Percentiles rank a stretch among this genome's conserved stretches.
Evolutionary conservation across 2,797 vertebrate genomes (phyloP).

Genomic region (Gallinago stenura): DNA sequence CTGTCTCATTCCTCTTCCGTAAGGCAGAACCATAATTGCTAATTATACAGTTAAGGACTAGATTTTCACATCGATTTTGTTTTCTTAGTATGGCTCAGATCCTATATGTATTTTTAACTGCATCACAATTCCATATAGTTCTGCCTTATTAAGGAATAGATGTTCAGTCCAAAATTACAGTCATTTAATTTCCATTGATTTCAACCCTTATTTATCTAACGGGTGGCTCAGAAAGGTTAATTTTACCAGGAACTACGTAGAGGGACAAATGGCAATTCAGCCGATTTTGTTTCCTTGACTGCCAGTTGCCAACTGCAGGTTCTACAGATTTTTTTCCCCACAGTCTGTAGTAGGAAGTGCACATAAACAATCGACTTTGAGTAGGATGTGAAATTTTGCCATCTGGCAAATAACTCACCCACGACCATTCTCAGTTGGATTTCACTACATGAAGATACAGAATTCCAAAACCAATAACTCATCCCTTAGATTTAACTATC

Average conservation of each 20-base stretch:
- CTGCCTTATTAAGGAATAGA: not conserved
- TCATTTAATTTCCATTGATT: not conserved
- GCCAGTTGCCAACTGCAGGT: not conserved
- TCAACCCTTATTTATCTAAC: not conserved
- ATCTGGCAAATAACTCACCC: constrained; percentile 63
- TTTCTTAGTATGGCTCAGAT: not conserved
- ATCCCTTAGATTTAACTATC: not conserved
- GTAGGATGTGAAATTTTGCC: constrained; percentile 24
- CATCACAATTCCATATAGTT: not conserved
- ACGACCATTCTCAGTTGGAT: constrained; percentile 21
- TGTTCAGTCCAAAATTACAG: not conserved
- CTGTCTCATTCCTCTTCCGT: not conserved
- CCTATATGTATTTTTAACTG: not conserved
- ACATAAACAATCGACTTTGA: constrained; percentile 13
- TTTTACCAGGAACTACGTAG: not conserved
- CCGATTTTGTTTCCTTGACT: not conserved
- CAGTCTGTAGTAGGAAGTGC: not conserved
- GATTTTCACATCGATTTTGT: not conserved
- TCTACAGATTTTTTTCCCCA: not conserved
- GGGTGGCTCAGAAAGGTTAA: not conserved
- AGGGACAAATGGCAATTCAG: not conserved
- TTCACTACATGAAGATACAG: not conserved
- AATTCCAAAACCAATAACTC: constrained; percentile 31
- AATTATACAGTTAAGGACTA: not conserved
- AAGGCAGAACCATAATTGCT: not conserved